phyloP scores from a whole-genome alignment of 2,113 vertebrate genomes.

The Sinocyclocheilus maitianheensis region DNA sequence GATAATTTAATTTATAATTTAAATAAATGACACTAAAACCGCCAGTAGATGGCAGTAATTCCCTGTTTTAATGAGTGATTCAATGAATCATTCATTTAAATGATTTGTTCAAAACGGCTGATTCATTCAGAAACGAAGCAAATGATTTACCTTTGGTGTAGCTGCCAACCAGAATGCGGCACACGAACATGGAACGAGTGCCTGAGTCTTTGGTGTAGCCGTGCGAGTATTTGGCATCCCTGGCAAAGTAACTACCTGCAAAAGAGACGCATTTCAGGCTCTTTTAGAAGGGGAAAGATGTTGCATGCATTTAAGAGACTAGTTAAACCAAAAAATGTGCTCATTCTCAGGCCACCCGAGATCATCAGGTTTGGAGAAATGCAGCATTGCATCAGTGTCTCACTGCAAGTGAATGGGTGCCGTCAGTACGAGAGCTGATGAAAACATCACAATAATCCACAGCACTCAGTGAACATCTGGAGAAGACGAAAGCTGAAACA shows the following conservation, averaged over 20 bases:
- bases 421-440: not conserved
- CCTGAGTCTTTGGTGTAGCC: constrained; percentile 40
- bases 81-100: not conserved
- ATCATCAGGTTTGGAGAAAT: too few relatives aligned
- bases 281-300: not conserved
- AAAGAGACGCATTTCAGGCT: not conserved
- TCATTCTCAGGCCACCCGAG: too few relatives aligned
- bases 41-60: too few relatives aligned
- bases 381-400: too few relatives aligned
- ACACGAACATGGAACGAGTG: constrained; percentile 48
- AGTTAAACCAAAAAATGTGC: too few relatives aligned
- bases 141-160: constrained; percentile 32
- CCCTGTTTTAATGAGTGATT: too few relatives aligned
- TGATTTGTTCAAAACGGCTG: too few relatives aligned
- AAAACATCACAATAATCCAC: not conserved
- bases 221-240: constrained; percentile 54
- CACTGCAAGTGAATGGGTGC: not conserved
- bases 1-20: too few relatives aligned
- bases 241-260: constrained; percentile 58
- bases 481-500: too few relatives aligned
- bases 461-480: too few relatives aligned
- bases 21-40: too few relatives aligned
- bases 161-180: constrained; percentile 51
- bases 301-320: not conserved
- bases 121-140: too few relatives aligned